A percentile compares a stretch with the other conserved stretches of the same genome.
These are phyloP conservation scores for Lasioglossum vierecki DNA, from an alignment of 2,888 invertebrate genomes.

Conservation along the genomic window DNA sequence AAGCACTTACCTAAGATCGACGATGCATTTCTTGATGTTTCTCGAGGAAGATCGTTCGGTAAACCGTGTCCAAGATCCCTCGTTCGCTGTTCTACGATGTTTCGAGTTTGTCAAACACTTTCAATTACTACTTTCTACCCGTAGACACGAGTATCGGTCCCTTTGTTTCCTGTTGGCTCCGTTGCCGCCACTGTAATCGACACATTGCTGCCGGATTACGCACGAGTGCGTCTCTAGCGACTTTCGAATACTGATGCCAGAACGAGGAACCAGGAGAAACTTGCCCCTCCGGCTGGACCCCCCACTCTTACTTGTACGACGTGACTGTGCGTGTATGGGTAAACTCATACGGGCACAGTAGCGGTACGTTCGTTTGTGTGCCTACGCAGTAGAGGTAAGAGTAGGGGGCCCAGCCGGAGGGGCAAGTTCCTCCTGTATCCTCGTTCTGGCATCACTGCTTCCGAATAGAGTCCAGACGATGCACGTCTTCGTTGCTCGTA, in stretches of 20 bases:
- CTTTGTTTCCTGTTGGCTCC: slow-evolving; percentile 17
- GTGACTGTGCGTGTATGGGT: too few species aligned
- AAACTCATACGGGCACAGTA: too few species aligned
- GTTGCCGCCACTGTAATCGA: not conserved
- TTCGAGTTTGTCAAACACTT: slow-evolving; percentile 47
- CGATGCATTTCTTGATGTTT: slow-evolving; percentile 25
- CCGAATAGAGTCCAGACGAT: not conserved
- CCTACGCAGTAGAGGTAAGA: too few species aligned
- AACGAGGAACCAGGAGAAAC: too few species aligned
- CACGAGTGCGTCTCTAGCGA: not conserved
- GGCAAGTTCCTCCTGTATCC: too few species aligned
- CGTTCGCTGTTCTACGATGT: slow-evolving; percentile 42
- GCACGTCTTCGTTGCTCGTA: not conserved
- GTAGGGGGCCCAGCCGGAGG: too few species aligned
- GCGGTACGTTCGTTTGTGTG: too few species aligned
- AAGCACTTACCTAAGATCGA: slow-evolving; percentile 15
- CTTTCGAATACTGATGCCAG: not conserved
- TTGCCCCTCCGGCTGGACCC: too few species aligned
- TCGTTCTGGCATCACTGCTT: too few species aligned
- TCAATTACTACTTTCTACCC: slow-evolving; percentile 42
- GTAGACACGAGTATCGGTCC: slow-evolving; percentile 34
- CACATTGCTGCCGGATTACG: not conserved
- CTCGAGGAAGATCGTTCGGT: slow-evolving; percentile 2
- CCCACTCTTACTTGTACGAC: too few species aligned
- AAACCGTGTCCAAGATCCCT: slow-evolving; percentile 37